Percentiles rank a stretch among this genome's conserved stretches.
Evolutionary conservation across 2,888 invertebrate genomes (phyloP).

Genomic region (Stegophylla sp.): DNA sequence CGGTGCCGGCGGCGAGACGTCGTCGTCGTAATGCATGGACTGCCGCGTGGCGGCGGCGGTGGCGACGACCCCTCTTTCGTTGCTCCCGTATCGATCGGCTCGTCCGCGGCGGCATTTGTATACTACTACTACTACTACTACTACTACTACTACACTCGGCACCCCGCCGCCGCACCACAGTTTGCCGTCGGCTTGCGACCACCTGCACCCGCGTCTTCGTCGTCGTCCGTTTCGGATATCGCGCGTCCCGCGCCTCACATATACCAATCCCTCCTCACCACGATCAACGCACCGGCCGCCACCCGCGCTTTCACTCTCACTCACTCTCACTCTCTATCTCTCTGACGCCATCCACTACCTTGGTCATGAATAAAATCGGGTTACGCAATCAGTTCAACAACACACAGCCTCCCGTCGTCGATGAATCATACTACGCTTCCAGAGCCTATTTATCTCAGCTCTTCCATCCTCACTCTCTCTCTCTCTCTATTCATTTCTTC

Average conservation of each 20-base stretch:
- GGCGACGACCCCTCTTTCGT: constrained; percentile 10
- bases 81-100: constrained; percentile 34
- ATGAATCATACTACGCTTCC: not conserved
- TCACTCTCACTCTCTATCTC: not conserved
- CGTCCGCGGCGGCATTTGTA: constrained; percentile 1
- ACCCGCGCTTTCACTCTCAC: not conserved
- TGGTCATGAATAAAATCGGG: constrained; percentile 38
- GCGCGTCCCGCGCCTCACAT: not conserved
- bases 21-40: constrained; percentile 20
- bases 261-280: too few relatives aligned
- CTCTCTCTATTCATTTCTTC: not conserved
- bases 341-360: not conserved
- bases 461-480: not conserved
- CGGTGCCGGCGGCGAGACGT: constrained; percentile 2
- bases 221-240: constrained; percentile 3
- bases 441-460: not conserved
- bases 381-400: constrained; percentile 46
- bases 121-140: not conserved
- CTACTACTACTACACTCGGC: not conserved
- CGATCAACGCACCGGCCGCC: not conserved
- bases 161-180: not conserved
- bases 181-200: constrained; percentile 25
- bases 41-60: not conserved
- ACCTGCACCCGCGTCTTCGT: constrained; percentile 28
- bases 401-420: constrained; percentile 13